Evolutionary conservation across 1,140 invertebrate species (phyloP).

Genomic region (Drosophila seguyi): DNA sequence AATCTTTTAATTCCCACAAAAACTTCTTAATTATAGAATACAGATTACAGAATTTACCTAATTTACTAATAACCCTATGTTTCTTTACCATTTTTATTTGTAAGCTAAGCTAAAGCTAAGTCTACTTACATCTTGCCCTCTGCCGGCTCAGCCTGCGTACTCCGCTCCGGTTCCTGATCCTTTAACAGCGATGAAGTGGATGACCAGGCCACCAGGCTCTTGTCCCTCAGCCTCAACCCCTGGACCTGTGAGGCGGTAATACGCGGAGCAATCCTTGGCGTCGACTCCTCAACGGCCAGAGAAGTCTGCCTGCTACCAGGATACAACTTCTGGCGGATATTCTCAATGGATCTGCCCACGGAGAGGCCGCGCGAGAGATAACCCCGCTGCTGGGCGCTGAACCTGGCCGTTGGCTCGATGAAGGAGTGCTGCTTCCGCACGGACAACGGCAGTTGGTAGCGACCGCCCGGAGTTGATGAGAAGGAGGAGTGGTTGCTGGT

Average conservation of each 20-base stretch:
- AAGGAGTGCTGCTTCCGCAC: constrained; percentile 76
- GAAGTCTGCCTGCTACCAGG: constrained; percentile 51
- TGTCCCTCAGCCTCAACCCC: constrained; percentile 46
- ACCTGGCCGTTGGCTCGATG: constrained; percentile 59
- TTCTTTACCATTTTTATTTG: not conserved
- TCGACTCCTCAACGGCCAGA: constrained; percentile 37
- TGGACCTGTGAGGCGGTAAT: constrained; percentile 34
- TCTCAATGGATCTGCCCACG: constrained; percentile 77
- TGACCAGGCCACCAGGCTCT: constrained; percentile 67
- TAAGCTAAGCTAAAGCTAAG: not conserved
- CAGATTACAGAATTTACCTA: no score
- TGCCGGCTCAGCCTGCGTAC: constrained; percentile 5
- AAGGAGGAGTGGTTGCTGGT: constrained; percentile 5
- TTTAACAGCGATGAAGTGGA: constrained; percentile 70
- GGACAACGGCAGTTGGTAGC: constrained; percentile 23
- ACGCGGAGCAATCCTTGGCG: constrained; percentile 22
- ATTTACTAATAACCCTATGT: no score
- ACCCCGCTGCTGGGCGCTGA: constrained; percentile 57
- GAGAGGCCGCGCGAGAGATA: constrained; percentile 75
- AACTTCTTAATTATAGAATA: not conserved
- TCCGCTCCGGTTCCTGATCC: constrained; percentile 42
- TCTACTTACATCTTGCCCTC: constrained; percentile 48
- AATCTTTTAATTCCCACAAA: not conserved
- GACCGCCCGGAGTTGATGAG: constrained; percentile 11
- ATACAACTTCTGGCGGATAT: constrained; percentile 72